phyloP scores from a whole-genome alignment of 2,113 vertebrate genomes.

The Ophthalmotilapia sp. region DNA sequence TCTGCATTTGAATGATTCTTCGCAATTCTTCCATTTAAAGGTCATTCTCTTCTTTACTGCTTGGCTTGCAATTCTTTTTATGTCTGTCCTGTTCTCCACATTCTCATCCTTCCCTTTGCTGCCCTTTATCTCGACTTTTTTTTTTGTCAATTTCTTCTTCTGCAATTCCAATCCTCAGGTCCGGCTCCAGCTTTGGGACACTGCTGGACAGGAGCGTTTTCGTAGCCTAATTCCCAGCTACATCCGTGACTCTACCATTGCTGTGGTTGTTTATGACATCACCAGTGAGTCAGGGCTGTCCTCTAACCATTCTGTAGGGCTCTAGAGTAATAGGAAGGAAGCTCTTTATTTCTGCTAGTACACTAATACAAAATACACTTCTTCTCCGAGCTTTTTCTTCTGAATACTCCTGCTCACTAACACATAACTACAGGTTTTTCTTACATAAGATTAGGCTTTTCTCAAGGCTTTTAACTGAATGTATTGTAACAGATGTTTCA shows the following conservation, averaged over 20 bases:
- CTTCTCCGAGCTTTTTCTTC: constrained; percentile 14
- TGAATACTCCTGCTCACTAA: constrained; percentile 38
- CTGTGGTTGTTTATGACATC: constrained; percentile 83
- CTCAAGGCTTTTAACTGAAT: not conserved
- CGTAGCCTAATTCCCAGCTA: constrained; percentile 83
- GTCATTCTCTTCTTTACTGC: constrained; percentile 28
- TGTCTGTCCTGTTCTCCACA: constrained; percentile 25
- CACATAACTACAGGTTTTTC: not conserved
- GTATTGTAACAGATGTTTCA: not conserved
- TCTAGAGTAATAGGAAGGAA: not conserved
- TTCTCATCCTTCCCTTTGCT: constrained; percentile 25
- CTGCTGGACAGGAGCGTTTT: constrained; percentile 81
- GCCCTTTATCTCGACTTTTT: constrained; percentile 53
- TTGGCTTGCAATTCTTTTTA: constrained; percentile 46
- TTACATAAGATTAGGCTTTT: not conserved
- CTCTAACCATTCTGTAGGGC: constrained; percentile 36
- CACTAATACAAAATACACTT: not conserved
- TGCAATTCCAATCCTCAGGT: constrained; percentile 70
- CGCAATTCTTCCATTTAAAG: constrained; percentile 12
- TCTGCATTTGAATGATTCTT: constrained; percentile 28
- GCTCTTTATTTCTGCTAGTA: not conserved
- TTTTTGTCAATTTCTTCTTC: constrained; percentile 42
- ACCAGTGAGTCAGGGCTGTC: constrained; percentile 78
- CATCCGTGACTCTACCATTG: constrained; percentile 82
- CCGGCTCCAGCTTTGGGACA: constrained; percentile 80